phyloP scores from a whole-genome alignment of 2,113 vertebrate species.

The Dascyllus trimaculatus region DNA sequence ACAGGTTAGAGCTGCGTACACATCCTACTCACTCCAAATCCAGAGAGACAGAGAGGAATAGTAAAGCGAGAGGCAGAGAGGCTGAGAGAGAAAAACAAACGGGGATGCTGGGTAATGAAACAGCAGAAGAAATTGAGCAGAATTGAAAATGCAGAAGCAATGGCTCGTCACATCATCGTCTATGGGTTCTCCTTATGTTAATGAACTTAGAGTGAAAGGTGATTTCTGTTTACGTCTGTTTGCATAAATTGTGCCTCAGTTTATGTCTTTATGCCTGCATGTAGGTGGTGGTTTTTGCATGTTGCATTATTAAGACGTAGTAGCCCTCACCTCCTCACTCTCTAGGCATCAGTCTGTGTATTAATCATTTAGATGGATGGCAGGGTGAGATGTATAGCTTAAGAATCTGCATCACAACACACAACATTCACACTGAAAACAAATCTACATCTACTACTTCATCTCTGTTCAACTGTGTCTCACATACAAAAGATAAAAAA shows the following conservation, averaged over 20 bases:
- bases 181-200: constrained; percentile 13
- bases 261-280: neutral
- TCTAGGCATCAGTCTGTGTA: constrained; percentile 50
- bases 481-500: neutral
- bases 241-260: neutral
- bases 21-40: constrained; percentile 35
- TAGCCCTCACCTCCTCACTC: constrained; percentile 39
- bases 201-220: constrained; percentile 25
- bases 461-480: constrained; percentile 1
- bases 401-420: constrained; percentile 14
- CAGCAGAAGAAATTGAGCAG: constrained; percentile 25
- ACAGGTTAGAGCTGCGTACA: constrained; percentile 49
- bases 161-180: constrained; percentile 18
- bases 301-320: constrained; percentile 50
- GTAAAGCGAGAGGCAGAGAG: constrained; percentile 14
- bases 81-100: neutral
- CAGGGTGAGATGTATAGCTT: neutral
- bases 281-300: constrained; percentile 7
- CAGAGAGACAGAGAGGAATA: constrained; percentile 28
- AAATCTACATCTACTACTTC: neutral
- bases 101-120: constrained; percentile 33
- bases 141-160: constrained; percentile 37
- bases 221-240: constrained; percentile 16
- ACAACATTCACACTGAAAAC: constrained; percentile 21
- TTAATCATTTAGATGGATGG: constrained; percentile 51